Evolutionary conservation across 2,113 vertebrate species (phyloP).

Genomic region (Lepidothrix coronata): DNA sequence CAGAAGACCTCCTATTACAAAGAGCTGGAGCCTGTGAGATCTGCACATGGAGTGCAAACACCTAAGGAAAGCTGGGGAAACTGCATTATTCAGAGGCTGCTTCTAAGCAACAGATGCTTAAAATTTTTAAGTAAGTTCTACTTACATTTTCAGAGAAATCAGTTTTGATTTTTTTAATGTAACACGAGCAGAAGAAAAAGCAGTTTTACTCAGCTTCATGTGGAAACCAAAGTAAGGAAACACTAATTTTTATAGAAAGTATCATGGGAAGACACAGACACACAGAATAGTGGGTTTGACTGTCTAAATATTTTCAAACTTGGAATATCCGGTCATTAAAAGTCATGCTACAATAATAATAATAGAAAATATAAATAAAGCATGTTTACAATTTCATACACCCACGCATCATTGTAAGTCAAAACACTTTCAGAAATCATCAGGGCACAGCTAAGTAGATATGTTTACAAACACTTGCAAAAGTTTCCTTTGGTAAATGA

Average conservation of each 20-base stretch:
- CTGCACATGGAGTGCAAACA: not conserved
- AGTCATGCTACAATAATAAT: constrained; percentile 18
- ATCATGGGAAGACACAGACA: not conserved
- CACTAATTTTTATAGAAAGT: not conserved
- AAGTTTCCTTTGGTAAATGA: not conserved
- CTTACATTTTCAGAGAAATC: not conserved
- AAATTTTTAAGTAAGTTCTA: not conserved
- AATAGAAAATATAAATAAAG: constrained; percentile 44
- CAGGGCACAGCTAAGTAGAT: not conserved
- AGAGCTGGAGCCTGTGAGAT: not conserved
- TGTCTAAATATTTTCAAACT: constrained; percentile 34
- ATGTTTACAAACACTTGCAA: not conserved
- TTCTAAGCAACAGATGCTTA: not conserved
- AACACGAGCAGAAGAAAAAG: not conserved
- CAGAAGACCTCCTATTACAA: constrained; percentile 1
- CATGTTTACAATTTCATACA: not conserved
- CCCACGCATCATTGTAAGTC: constrained; percentile 1
- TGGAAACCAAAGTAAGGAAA: not conserved
- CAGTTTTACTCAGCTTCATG: not conserved
- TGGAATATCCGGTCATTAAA: not conserved
- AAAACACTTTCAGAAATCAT: not conserved
- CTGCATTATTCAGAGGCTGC: not conserved
- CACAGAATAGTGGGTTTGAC: not conserved
- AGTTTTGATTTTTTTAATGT: not conserved
- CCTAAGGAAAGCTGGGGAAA: not conserved